Base-by-base conservation (phyloP, 2,888 invertebrate species). In the Branchellion lobata region DNA sequence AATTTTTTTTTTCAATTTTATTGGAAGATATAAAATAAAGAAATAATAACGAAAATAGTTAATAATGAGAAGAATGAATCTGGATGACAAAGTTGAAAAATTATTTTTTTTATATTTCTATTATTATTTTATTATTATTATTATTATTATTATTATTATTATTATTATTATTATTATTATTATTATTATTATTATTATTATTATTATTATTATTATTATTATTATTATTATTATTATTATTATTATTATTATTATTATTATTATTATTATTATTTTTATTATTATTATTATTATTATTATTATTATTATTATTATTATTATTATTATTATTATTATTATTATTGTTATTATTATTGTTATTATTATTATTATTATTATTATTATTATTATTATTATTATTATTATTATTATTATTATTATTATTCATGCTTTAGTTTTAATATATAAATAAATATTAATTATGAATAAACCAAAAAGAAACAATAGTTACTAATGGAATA, bases 391-490 rank as follows among this genome's bases (percentile, higher is more conserved):
- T 24, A 34, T 14, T 31, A 57, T 21, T 18, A 31, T 21, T 8
- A 76, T 21, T 0, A 89, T 89, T 91, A 99, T 99, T 90, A 99
- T 98, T 89, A 95, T 94, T 84, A 97, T 96, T 84, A 98, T 99
- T 85, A 99, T 91, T n/a, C n/a, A n/a, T n/a, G n/a, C n/a, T n/a
- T n/a, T n/a, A n/a, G n/a, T n/a, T n/a, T n/a, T n/a, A n/a, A n/a
- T n/a, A n/a, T n/a, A n/a, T n/a, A n/a, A n/a, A n/a, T n/a, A n/a
- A n/a, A n/a, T n/a, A n/a, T n/a, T n/a, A n/a, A n/a, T n/a, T n/a
- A n/a, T n/a, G n/a, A n/a, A n/a, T n/a, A n/a, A n/a, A n/a, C n/a
- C n/a, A n/a, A n/a, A n/a, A n/a, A n/a, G n/a, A n/a, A n/a, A n/a
- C n/a, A n/a, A n/a, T n/a, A n/a, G n/a, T n/a, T n/a, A n/a, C n/a